phyloP scores from a whole-genome alignment of 2,797 vertebrate species.

The Carapus acus region DNA sequence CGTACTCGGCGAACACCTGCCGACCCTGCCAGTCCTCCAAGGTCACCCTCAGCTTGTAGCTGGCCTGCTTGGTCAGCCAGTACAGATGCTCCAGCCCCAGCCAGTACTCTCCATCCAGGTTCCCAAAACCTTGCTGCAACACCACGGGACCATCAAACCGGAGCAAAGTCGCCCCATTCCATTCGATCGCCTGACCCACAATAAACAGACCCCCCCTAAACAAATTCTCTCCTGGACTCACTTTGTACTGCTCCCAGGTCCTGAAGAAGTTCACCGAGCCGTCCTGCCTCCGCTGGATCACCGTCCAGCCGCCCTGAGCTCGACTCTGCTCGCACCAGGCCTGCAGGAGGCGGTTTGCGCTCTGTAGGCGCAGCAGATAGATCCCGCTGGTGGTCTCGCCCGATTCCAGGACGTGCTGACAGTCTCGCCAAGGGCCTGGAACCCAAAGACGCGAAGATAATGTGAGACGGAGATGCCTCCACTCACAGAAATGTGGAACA shows the following conservation, averaged over 20 bases:
- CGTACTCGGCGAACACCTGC: conserved; percentile 79
- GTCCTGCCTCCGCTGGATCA: conserved; percentile 86
- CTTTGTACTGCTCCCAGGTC: conserved; percentile 90
- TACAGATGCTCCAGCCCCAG: conserved; percentile 84
- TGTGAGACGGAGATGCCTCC: conserved; percentile 6
- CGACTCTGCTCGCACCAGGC: conserved; percentile 87
- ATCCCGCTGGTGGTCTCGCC: conserved; percentile 78
- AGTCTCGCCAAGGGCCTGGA: conserved; percentile 85
- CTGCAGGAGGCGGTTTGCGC: conserved; percentile 73
- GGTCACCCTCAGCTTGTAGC: conserved; percentile 77
- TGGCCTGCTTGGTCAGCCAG: conserved; percentile 78
- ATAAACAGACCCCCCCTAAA: no score
- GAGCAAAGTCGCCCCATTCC: not conserved
- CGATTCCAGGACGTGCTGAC: conserved; percentile 74
- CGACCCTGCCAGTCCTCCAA: conserved; percentile 89
- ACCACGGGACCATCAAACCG: not conserved
- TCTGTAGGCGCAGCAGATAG: conserved; percentile 74
- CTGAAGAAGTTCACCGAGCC: conserved; percentile 89
- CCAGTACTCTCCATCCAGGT: conserved; percentile 88
- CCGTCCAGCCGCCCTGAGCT: conserved; percentile 82
- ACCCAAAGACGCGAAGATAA: not conserved
- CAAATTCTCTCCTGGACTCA: conserved; percentile 48
- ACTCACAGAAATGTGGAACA: no score
- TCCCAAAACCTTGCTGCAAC: conserved; percentile 83
- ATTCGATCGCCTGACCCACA: not conserved